A percentile compares a stretch with the other conserved stretches of the same genome.
These are phyloP conservation scores for Typhlichthys subterraneus DNA, from an alignment of 2,797 vertebrate species.

Conservation along the genomic window DNA sequence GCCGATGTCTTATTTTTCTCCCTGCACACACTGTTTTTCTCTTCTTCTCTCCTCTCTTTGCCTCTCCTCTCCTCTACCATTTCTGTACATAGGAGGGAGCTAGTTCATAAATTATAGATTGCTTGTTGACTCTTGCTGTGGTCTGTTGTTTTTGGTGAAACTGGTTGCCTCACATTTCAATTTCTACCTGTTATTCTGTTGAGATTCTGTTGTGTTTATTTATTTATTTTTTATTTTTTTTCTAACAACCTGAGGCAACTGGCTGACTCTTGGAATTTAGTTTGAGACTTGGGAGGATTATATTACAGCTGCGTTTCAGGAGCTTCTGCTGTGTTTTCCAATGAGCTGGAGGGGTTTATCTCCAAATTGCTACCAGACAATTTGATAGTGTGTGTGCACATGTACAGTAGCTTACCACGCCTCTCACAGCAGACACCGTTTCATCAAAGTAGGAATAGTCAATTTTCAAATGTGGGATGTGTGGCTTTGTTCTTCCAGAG, in stretches of 20 bases:
- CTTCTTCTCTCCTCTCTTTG: not conserved
- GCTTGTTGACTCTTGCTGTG: constrained; percentile 51
- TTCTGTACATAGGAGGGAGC: constrained; percentile 64
- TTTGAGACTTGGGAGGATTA: not conserved
- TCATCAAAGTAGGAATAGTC: too few species aligned
- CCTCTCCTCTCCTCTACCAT: constrained; percentile 22
- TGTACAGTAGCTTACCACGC: too few species aligned
- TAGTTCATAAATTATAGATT: constrained; percentile 68
- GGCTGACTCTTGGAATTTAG: not conserved
- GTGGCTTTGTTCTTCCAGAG: too few species aligned
- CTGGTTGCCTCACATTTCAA: constrained; percentile 6
- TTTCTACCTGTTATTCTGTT: constrained; percentile 11
- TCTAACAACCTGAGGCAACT: not conserved
- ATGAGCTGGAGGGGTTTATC: too few species aligned
- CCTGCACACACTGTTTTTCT: not conserved
- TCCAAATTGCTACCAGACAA: too few species aligned
- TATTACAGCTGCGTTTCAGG: not conserved
- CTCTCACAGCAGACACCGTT: too few species aligned
- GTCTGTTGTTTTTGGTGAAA: constrained; percentile 31
- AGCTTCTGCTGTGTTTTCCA: too few species aligned
- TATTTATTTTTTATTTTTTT: constrained; percentile 19
- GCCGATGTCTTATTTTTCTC: constrained; percentile 1
- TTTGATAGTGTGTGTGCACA: too few species aligned
- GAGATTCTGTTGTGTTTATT: not conserved
- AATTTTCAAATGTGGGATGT: too few species aligned